Base-by-base conservation (phyloP, 2,888 invertebrate genomes). In the Tanypteryx hageni region DNA sequence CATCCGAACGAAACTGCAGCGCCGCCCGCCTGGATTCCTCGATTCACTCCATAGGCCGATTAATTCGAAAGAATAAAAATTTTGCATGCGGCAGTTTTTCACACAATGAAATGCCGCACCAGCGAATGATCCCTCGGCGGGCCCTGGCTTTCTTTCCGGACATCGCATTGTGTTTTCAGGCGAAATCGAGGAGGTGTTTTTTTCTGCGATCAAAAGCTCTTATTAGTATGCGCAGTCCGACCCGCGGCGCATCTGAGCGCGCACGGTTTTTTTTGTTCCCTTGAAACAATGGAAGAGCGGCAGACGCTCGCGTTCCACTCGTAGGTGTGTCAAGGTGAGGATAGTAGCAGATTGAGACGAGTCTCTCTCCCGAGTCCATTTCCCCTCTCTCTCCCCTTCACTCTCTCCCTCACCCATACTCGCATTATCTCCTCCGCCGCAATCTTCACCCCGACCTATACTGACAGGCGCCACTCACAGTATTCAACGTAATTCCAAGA, bases 201-300 rank as follows among this genome's bases (percentile, higher is more conserved):
- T 64, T n/a, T n/a, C 16, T n/a, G 68, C n/a, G 68, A 68, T n/a
- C 68, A 22, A 11, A 44, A n/a, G n/a, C n/a, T 3, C 76, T 76
- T 27, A 76, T 76, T 76, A 22, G 27, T 68, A 68, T 68, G 68
- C 68, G 22, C 68, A 22, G 64, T 11, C 7, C 22, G 68, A 27
- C 11, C 22, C 22, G 27, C 22, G 27, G 76, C 22, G 76, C 76
- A 76, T 76, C 27, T 14, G 4, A 13, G 76, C 22, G 76, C 76
- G 76, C 22, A 22, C 22, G 27, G 27, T 76, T 27, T 44, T 76
- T 76, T 76, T 76, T 76, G 76, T 76, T 76, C 18, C 76, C 27
- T 27, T 27, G 76, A 76, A 76, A 76, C 76, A 76, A 76, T 76
- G 76, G 76, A 76, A 76, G 76, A 76, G 76, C 76, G 68, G 44